Evolutionary conservation across 2,888 invertebrate species (phyloP).

Genomic region (Cataglyphis rosenhaueri): DNA sequence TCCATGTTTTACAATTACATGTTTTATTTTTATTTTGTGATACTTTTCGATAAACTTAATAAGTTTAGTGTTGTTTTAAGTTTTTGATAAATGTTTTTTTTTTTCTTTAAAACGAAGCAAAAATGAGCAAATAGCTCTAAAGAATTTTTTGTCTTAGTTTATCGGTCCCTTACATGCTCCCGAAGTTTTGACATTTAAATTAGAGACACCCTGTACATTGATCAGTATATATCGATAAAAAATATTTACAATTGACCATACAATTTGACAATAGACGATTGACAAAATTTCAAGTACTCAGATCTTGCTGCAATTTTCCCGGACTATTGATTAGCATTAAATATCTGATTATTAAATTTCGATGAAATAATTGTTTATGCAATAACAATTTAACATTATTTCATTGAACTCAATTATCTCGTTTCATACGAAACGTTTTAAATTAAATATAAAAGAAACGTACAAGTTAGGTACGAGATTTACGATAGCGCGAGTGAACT

Average conservation of each 20-base stretch:
- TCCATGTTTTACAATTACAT: too few species aligned
- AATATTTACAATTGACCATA: constrained; percentile 5
- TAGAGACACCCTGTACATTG: background rate
- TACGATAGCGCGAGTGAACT: constrained; percentile 39
- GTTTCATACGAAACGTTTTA: background rate
- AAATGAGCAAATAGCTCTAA: too few species aligned
- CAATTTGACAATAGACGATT: background rate
- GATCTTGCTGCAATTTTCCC: background rate
- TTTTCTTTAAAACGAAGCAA: too few species aligned
- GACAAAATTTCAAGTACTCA: background rate
- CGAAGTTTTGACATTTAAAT: too few species aligned
- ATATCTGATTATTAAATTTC: background rate
- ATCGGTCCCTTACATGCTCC: too few species aligned
- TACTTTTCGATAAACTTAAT: too few species aligned
- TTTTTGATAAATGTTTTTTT: too few species aligned
- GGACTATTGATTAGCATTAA: background rate
- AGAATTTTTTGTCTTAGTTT: too few species aligned
- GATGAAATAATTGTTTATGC: background rate
- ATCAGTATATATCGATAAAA: constrained; percentile 24
- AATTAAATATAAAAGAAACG: constrained; percentile 8
- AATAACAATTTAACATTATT: background rate
- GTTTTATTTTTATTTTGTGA: too few species aligned
- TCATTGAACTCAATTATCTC: constrained; percentile 22
- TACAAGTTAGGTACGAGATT: constrained; percentile 23
- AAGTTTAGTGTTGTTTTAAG: too few species aligned